Conservation (phyloP, 2,797 vertebrate species). For the Rhabdomys pumilio region DNA sequence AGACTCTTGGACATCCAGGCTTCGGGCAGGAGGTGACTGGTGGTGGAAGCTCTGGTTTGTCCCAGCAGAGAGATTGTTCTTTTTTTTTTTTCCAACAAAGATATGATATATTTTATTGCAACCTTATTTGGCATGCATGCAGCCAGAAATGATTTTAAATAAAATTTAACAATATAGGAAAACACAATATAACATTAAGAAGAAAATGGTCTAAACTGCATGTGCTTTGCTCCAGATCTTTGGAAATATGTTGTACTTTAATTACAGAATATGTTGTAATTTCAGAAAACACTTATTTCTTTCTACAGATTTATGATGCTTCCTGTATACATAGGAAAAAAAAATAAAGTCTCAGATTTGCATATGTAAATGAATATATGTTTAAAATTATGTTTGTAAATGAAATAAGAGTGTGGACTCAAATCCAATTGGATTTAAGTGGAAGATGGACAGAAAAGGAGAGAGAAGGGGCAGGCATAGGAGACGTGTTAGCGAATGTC, state of each 20-base stretch:
- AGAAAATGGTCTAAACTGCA: not conserved
- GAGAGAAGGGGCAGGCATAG: not conserved
- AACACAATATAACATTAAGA: not conserved
- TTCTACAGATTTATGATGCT: not conserved
- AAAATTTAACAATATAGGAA: slow-evolving; percentile 18
- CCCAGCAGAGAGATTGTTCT: too few relatives aligned
- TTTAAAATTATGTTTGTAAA: not conserved
- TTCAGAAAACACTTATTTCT: not conserved
- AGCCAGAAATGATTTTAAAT: slow-evolving; percentile 26
- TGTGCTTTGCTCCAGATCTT: not conserved
- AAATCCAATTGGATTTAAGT: not conserved
- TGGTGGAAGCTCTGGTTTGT: too few relatives aligned
- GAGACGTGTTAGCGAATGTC: not conserved
- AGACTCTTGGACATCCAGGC: too few relatives aligned
- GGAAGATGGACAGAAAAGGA: not conserved
- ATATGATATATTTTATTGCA: not conserved
- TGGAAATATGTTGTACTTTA: not conserved
- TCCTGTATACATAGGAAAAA: not conserved
- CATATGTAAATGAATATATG: not conserved
- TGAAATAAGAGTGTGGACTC: not conserved
- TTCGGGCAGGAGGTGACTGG: too few relatives aligned
- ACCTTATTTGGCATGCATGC: not conserved
- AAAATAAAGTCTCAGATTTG: not conserved
- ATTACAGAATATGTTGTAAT: not conserved
- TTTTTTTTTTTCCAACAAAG: too few relatives aligned